Base-by-base conservation (phyloP, 2,888 invertebrate species). In the Bombylius major region DNA sequence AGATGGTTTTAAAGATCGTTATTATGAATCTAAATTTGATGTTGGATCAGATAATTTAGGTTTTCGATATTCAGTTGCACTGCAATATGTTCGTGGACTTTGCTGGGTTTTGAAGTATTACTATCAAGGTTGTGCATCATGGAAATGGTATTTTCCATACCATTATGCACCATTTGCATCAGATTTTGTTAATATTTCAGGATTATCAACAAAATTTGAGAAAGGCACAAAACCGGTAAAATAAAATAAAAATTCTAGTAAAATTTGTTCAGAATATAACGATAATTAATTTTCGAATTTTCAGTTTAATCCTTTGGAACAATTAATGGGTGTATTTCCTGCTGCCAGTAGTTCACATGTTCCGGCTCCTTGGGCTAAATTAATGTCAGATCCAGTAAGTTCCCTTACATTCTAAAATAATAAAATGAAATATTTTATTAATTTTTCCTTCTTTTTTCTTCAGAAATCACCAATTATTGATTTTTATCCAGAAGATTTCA, bases 131-230 rank as follows among this genome's bases (percentile, higher is more conserved):
- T 99, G 98, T 77, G 91, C 95, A 44, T 94, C 93, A 23, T 99
- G 99, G 99, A 92, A 97, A 76, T 99, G 99, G 99, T 99, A 96
- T 77, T 99, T 94, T 76, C 99, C 99, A 0, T 99, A 95, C 75
- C 99, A 99, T 77, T 99, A 99, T 78, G 98, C 99, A 23, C 99
- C 99, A 8, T 99, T 99, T 77, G 99, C 99, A 5, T 97, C 97
- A 0, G 99, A 99, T 78, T 99, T 99, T 76, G 82, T 91, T 58
- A 90, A 95, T 70, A 87, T 99, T 56, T 82, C 83, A 55, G 88
- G 89, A 1, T 77, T 95, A 1, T 86, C 88, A 50, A 89, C 90
- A 3, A 82, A 85, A 69, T 99, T 99, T 73, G 90, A 91, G 69
- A 84, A 79, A 67, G 86, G 84, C 54, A 96, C 97, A 0, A 78